Base-by-base conservation (phyloP, 2,113 vertebrate genomes). In the Carlito syrichta region DNA sequence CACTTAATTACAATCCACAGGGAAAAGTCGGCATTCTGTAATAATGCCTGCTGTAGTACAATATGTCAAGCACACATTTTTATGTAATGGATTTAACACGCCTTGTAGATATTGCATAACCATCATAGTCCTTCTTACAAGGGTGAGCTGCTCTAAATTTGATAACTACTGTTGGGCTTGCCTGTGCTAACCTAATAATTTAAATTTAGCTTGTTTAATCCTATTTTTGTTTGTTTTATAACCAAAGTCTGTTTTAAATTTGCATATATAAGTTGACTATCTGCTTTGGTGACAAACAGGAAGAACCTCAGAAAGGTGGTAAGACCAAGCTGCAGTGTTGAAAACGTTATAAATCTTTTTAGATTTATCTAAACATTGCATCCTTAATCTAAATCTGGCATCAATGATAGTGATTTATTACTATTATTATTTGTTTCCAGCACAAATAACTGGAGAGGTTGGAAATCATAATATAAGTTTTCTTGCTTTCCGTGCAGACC, bases 201-300 rank as follows among this genome's bases (percentile, higher is more conserved):
- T 40, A 92, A 40, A 10, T 60, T 81, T 68, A 63, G 40, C 25
- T 87, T 79, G 71, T 45, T 38, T 48, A 90, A 73, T 87, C 76
- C 23, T 2, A 0, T 74, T 89, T 43, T 81, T n/a, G n/a, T 95
- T 35, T 87, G 62, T 79, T 84, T 90, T 38, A 88, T 83, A 84
- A 35, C 81, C 10, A 73, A 81, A 88, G 23, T 35, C 74, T 89
- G 68, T 22, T 97, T 96, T 77, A 50, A 52, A 96, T 94, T 92
- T 94, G 45, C 45, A 32, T 63, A 40, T 30, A 5, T 43, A 25
- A 77, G 22, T 54, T n/a, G n/a, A 52, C 54, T 78, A 68, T 81
- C 30, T 78, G 14, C 52, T 94, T 95, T 82, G 30, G 62, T 45
- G n/a, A 92, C 84, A 92, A 82, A 83, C 35, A 48, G n/a, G 74